Evolutionary conservation across 2,797 vertebrate species (phyloP).

Genomic region (Sorex maritimensis): DNA sequence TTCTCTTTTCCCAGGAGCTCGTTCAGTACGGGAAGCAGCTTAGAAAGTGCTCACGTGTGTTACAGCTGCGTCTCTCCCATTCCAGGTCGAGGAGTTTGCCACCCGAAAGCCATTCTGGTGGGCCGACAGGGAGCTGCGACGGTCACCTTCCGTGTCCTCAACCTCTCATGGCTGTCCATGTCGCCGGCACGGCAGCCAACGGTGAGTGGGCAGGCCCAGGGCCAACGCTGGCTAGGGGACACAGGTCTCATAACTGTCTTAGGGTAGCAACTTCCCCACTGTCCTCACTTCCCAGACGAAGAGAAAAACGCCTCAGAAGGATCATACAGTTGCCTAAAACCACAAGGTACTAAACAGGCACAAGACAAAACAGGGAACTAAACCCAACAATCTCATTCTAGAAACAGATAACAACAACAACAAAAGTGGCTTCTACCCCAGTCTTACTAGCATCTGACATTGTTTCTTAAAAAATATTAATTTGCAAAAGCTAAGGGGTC

Average conservation of each 20-base stretch:
- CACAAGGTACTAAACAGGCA: not conserved
- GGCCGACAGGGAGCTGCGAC: not conserved
- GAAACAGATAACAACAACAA: not conserved
- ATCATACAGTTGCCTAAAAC: not conserved
- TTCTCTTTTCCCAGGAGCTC: conserved; percentile 2
- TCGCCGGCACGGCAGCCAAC: too few relatives aligned
- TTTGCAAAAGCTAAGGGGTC: conserved; percentile 28
- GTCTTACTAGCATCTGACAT: not conserved
- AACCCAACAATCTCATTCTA: conserved; percentile 13
- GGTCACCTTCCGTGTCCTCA: not conserved
- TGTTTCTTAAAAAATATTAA: conserved; percentile 34
- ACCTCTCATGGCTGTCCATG: too few relatives aligned
- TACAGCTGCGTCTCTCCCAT: not conserved
- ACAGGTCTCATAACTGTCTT: not conserved
- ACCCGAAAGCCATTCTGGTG: not conserved
- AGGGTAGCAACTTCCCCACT: not conserved
- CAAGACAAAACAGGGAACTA: not conserved
- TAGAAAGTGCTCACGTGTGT: conserved; percentile 1
- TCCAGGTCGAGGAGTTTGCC: not conserved
- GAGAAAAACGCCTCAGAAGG: conserved; percentile 19
- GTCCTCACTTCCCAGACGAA: conserved; percentile 32
- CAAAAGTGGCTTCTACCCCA: conserved; percentile 3
- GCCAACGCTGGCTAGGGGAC: not conserved
- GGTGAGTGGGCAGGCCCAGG: not conserved
- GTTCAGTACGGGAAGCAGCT: not conserved